A percentile compares a stretch with the other conserved stretches of the same genome.
These are phyloP conservation scores for Opisthograptis luteolata DNA, from an alignment of 2,888 invertebrate species.

Conservation along the genomic window DNA sequence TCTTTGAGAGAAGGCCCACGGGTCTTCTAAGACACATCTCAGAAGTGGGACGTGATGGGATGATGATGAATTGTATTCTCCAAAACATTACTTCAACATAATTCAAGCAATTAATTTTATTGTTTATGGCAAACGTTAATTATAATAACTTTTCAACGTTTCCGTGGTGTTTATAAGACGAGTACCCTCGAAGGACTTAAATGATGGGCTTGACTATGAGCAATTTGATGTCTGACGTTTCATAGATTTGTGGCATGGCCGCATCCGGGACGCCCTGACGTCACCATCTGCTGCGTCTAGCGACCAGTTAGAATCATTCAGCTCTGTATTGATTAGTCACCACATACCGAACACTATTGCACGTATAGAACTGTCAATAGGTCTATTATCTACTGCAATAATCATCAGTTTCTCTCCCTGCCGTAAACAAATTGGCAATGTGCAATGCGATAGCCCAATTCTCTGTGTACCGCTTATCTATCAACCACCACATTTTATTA, in stretches of 20 bases:
- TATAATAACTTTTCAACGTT: too few relatives aligned
- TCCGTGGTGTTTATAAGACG: slow-evolving; percentile 3
- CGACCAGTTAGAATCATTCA: slow-evolving; percentile 24
- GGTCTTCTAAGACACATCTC: too few relatives aligned
- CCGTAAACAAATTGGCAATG: background rate
- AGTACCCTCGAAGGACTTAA: slow-evolving; percentile 17
- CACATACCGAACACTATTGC: slow-evolving; percentile 2
- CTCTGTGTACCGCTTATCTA: too few relatives aligned
- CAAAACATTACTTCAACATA: too few relatives aligned
- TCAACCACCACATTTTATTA: too few relatives aligned
- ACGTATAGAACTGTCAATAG: background rate
- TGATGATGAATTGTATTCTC: too few relatives aligned
- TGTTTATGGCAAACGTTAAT: too few relatives aligned
- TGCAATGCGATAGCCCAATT: too few relatives aligned
- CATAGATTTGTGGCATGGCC: slow-evolving; percentile 39
- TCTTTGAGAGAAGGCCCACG: too few relatives aligned
- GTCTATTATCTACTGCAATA: background rate
- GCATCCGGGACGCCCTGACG: slow-evolving; percentile 46
- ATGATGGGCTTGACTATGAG: slow-evolving; percentile 25
- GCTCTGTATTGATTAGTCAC: slow-evolving; percentile 25
- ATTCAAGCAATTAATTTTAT: too few relatives aligned
- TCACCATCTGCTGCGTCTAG: slow-evolving; percentile 30
- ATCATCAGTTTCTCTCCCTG: background rate
- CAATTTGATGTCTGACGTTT: slow-evolving; percentile 35
- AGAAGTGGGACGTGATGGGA: too few relatives aligned